Base-by-base conservation (phyloP, 2,797 vertebrate species). In the Syngnathus acus region DNA sequence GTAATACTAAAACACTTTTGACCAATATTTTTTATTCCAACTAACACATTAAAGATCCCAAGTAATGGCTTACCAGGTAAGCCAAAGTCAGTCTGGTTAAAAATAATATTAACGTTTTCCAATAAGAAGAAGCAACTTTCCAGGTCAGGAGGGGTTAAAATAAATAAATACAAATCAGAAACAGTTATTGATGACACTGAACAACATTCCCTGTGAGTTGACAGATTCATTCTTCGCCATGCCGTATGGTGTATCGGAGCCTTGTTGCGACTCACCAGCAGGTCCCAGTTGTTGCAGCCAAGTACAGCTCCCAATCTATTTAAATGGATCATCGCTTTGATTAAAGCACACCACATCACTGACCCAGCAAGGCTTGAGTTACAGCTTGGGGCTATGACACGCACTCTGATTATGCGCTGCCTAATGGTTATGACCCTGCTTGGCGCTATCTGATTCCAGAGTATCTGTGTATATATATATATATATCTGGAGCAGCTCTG, bases 371-470 rank as follows among this genome's bases (percentile, higher is more conserved):
- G 72, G 76, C 65, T 91, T 77, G 26, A 76, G 79, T 89, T 90
- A 88, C 85, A 72, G 59, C 66, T 21, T 51, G 43, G 71, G 73
- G 79, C 84, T 89, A 73, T 86, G 67, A 16, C 65, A 57, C 26
- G 14, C 40, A 23, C 53, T 45, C 21, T 40, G 5, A 73, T 78
- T 82, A 71, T 79, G 78, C 83, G 78, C 4, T 70, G 70, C 62
- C 83, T 73, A 87, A 86, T 87, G 78, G 87, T 83, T 84, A 87
- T 88, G 78, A 47, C 85, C 86, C 69, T 89, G 87, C 79, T 86
- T 89, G 85, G 87, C 71, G 79, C 74, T 84, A 72, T 87, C 80
- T 84, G 84, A 87, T 83, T 80, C 79, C 65, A 76, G 79, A 75
- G 64, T 55, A 54, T 74, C 72, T 39, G 65, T 39, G 65, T 65